Conservation (phyloP, 2,888 invertebrate genomes). For the Sarcophaga rosellei region DNA sequence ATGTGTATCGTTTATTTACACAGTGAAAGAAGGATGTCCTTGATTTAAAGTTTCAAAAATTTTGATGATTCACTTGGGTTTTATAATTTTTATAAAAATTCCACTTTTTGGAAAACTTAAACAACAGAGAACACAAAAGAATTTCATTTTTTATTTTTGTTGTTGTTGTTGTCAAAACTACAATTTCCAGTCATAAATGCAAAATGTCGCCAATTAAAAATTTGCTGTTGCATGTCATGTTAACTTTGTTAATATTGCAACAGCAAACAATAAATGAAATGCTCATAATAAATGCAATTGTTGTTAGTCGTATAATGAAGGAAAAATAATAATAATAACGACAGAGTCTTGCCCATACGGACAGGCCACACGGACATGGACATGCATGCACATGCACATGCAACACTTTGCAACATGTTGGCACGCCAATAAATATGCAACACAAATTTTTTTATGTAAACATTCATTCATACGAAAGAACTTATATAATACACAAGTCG, state of each 20-base stretch:
- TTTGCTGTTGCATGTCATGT: slow-evolving; percentile 66
- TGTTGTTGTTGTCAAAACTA: slow-evolving; percentile 17
- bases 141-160: slow-evolving; percentile 27
- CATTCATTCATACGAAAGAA: not conserved
- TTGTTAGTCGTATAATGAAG: not conserved
- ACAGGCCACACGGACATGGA: not conserved
- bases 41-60: slow-evolving; percentile 53
- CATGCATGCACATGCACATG: slow-evolving; percentile 6
- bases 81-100: not conserved
- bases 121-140: slow-evolving; percentile 1
- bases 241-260: slow-evolving; percentile 63
- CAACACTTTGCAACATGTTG: slow-evolving; percentile 25
- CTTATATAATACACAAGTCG: not conserved
- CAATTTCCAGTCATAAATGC: slow-evolving; percentile 64
- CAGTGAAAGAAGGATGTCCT: slow-evolving; percentile 42
- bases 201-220: slow-evolving; percentile 65
- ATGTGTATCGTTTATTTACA: slow-evolving; percentile 32
- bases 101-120: too few relatives aligned
- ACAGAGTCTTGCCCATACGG: not conserved
- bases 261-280: slow-evolving; percentile 55
- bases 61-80: not conserved
- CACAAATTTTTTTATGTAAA: slow-evolving; percentile 50
- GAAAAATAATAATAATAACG: slow-evolving; percentile 36
- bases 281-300: slow-evolving; percentile 11
- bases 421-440: slow-evolving; percentile 66